Base-by-base conservation (phyloP, 2,797 vertebrate species). In the Poeciliopsis paucimaculata region DNA sequence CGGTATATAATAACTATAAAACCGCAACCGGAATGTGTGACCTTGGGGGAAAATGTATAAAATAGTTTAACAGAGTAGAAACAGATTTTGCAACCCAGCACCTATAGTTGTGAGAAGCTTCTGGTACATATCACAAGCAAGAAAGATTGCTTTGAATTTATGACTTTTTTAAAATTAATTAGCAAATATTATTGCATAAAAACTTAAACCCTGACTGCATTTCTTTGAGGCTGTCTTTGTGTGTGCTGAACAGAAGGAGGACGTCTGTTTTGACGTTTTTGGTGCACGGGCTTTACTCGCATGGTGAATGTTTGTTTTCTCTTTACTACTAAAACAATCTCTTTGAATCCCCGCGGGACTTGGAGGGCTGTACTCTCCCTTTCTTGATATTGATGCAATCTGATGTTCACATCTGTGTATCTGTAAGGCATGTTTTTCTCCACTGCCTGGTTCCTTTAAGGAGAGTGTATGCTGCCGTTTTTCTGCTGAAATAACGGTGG, bases 341-440 rank as follows among this genome's bases (percentile, higher is more conserved):
- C 87, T 92, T 87, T 88, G 86, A 90, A 90, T 87, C 84, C 91
- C 93, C 31, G 55, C 81, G 77, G 91, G 88, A 88, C 84, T 84
- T 75, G 0, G 71, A 86, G 77, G 81, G 77, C 57, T 91, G 80
- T 77, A 66, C 83, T 91, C 77, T 87, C 77, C 80, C 57, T 75
- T 87, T 80, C 82, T 88, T 91, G 88, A 92, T 90, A 88, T 77
- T 92, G 88, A 94, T 92, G 90, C 89, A 89, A 83, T 87, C 84
- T 91, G 92, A 94, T 93, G 91, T 92, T 92, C 88, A 90, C 86
- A 88, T 92, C 92, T 90, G 88, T 90, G 90, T 80, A 84, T 91
- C 89, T 91, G 83, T 78, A 72, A 92, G 89, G 85, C 87, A 79
- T 89, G 77, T 76, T 80, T 78, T 28, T 31, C 78, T 75, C 82